These are phyloP conservation scores for Sarcophaga carnaria DNA, from an alignment of 2,888 invertebrate genomes.

Conservation along the genomic window DNA sequence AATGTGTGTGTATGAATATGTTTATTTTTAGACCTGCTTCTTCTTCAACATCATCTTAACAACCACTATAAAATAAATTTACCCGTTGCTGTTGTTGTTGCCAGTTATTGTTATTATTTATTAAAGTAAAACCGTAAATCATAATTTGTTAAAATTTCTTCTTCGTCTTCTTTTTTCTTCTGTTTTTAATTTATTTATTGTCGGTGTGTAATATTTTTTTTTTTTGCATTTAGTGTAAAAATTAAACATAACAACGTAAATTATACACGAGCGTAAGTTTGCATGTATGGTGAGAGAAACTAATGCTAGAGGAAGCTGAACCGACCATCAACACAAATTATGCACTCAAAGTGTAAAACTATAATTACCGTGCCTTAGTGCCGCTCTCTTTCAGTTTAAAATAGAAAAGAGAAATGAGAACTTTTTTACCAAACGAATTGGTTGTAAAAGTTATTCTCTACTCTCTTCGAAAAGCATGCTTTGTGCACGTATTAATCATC, in stretches of 20 bases:
- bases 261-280: not conserved
- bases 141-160: slow-evolving; percentile 63
- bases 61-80: slow-evolving; percentile 38
- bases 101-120: slow-evolving; percentile 45
- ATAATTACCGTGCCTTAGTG: not conserved
- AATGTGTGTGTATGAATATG: no score
- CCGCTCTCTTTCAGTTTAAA: not conserved
- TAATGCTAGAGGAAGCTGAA: not conserved
- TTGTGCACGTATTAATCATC: not conserved
- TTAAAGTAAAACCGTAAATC: slow-evolving; percentile 55
- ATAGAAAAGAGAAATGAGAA: not conserved
- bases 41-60: not conserved
- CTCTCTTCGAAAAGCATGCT: no score
- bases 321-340: slow-evolving; percentile 42
- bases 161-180: not conserved
- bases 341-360: slow-evolving; percentile 54
- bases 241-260: slow-evolving; percentile 7
- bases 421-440: no score
- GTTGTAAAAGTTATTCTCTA: no score
- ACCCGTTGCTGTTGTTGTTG: slow-evolving; percentile 23
- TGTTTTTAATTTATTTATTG: slow-evolving; percentile 30
- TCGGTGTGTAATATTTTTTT: slow-evolving; percentile 4
- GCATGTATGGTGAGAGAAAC: not conserved
- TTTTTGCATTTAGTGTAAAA: slow-evolving; percentile 11
- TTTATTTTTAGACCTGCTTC: no score